phyloP scores from a whole-genome alignment of 2,888 invertebrate species.

The Calliopum simillimum region DNA sequence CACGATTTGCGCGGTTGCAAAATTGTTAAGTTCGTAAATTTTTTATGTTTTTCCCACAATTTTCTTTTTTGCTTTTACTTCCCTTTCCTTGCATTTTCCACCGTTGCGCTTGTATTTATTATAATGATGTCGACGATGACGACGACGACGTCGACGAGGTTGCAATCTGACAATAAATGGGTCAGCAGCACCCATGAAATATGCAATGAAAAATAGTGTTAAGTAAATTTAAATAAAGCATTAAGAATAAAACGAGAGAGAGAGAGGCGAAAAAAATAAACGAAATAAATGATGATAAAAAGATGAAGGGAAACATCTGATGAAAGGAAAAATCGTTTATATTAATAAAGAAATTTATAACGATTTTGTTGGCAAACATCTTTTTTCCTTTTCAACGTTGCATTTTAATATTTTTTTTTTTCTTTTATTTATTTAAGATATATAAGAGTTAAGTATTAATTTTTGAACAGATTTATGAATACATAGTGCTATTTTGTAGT shows the following conservation, averaged over 20 bases:
- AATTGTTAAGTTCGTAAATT: no score
- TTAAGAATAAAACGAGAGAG: neutral
- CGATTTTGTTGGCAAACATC: neutral
- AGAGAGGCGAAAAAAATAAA: neutral
- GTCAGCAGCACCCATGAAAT: constrained; percentile 4
- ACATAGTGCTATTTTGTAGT: neutral
- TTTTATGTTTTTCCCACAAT: no score
- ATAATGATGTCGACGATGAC: no score
- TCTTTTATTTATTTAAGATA: neutral
- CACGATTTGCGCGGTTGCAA: constrained; percentile 17
- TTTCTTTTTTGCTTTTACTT: no score
- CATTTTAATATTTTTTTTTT: neutral
- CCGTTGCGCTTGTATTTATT: no score
- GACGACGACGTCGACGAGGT: neutral
- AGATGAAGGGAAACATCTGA: neutral
- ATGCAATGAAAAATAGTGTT: constrained; percentile 3
- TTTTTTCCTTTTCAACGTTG: neutral
- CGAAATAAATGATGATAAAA: neutral
- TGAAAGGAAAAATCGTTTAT: neutral
- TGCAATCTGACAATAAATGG: constrained; percentile 10
- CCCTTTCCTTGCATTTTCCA: no score
- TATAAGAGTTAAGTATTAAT: neutral
- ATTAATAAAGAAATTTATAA: neutral
- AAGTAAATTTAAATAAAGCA: no score
- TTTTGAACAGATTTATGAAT: neutral